These are phyloP conservation scores for Cephus nigrinus DNA, from an alignment of 2,888 invertebrate species.

Conservation along the genomic window DNA sequence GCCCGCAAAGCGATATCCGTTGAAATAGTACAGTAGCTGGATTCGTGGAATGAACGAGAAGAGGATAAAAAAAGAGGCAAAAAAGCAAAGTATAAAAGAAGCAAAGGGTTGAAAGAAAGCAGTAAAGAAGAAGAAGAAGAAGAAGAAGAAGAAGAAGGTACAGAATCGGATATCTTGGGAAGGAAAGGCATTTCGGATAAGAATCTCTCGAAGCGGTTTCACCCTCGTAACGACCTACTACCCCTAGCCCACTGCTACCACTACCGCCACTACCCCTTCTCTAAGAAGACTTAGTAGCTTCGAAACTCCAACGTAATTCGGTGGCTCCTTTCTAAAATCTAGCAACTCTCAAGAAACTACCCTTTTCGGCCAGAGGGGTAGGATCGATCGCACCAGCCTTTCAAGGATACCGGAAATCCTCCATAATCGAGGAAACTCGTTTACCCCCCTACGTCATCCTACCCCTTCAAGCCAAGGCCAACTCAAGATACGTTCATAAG, in stretches of 20 bases:
- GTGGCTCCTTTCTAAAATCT: slow-evolving; percentile 14
- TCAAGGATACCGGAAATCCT: background rate
- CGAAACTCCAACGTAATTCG: background rate
- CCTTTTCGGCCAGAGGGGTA: background rate
- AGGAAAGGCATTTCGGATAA: slow-evolving; percentile 2
- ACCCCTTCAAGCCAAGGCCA: background rate
- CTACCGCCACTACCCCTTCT: background rate
- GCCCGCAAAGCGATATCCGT: slow-evolving; percentile 1
- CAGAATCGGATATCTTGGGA: background rate
- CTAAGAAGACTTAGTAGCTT: background rate
- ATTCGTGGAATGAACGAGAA: background rate
- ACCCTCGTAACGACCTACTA: slow-evolving; percentile 1
- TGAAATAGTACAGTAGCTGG: slow-evolving; percentile 10
- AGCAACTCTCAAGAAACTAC: background rate
- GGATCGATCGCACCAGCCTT: background rate
- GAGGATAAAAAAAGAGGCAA: background rate
- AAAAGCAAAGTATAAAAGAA: background rate
- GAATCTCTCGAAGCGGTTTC: background rate
- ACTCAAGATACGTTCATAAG: background rate
- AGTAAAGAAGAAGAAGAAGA: background rate
- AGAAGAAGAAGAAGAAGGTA: background rate
- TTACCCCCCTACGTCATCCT: background rate
- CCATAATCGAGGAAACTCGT: background rate
- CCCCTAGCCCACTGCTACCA: background rate
- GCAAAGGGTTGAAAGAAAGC: background rate